These are phyloP conservation scores for Alouatta palliata DNA, from an alignment of 2,113 vertebrate species.

Conservation along the genomic window DNA sequence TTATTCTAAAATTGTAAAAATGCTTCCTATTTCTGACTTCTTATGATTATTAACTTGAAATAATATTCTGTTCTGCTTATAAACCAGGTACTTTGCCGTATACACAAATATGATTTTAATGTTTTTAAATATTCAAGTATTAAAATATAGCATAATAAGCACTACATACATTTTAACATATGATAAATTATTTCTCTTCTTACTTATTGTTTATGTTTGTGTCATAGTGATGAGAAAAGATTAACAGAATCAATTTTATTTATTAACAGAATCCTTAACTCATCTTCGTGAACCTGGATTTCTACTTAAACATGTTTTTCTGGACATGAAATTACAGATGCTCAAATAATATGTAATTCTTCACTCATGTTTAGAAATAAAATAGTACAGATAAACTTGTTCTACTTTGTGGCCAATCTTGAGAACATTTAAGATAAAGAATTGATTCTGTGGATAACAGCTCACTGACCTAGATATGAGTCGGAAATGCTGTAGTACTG, in stretches of 20 bases:
- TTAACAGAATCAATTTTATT: neutral
- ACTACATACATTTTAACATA: neutral
- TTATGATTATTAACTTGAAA: neutral
- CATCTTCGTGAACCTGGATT: neutral
- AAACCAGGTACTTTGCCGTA: neutral
- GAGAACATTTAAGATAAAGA: neutral
- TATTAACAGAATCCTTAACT: neutral
- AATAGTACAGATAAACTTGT: neutral
- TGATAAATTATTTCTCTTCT: neutral
- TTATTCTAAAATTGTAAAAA: neutral
- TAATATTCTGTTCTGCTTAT: neutral
- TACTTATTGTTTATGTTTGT: neutral
- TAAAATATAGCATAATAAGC: neutral
- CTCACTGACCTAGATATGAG: neutral
- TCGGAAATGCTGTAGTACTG: neutral
- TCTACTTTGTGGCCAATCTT: neutral
- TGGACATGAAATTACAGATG: neutral
- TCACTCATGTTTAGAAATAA: neutral
- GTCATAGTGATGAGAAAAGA: neutral
- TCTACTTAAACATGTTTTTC: neutral
- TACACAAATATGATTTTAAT: neutral
- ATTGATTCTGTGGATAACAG: neutral
- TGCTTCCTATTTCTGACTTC: neutral
- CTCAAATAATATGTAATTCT: neutral
- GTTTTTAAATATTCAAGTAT: neutral